Percentiles rank a stretch among this genome's conserved stretches.
Conservation (phyloP, 2,888 invertebrate genomes). For the Ochropacha duplaris region DNA sequence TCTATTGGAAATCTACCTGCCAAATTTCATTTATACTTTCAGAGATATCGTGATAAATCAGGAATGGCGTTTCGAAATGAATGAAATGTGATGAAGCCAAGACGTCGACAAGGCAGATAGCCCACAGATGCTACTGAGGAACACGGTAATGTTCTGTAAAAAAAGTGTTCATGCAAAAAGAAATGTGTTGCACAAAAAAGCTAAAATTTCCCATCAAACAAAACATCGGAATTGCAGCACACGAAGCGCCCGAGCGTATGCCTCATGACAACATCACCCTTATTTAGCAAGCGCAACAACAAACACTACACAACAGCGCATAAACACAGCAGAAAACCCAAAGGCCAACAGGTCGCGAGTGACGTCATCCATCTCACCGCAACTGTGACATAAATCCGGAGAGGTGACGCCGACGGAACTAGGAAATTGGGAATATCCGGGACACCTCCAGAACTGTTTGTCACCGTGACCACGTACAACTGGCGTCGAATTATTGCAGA, state of each 20-base stretch:
- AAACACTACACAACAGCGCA: neutral
- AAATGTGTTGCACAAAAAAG: neutral
- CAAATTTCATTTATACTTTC: too few relatives aligned
- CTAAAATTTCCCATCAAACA: too few relatives aligned
- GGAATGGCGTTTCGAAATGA: too few relatives aligned
- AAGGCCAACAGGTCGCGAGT: conserved; percentile 39
- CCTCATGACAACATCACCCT: neutral
- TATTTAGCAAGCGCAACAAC: neutral
- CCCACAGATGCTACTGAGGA: neutral
- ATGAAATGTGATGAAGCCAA: too few relatives aligned
- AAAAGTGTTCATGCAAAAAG: neutral
- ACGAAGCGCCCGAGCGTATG: neutral
- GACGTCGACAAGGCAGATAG: too few relatives aligned
- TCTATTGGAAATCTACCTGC: too few relatives aligned
- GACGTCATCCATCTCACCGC: conserved; percentile 34
- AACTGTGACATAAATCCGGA: conserved; percentile 47
- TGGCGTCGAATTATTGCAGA: conserved; percentile 35
- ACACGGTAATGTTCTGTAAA: neutral
- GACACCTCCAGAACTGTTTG: conserved; percentile 49
- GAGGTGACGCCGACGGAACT: conserved; percentile 41
- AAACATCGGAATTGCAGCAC: neutral
- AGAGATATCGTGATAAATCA: too few relatives aligned
- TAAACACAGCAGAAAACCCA: conserved; percentile 14
- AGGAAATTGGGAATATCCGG: conserved; percentile 71
- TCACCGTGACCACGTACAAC: conserved; percentile 46